Evolutionary conservation across 2,888 invertebrate species (phyloP).

Genomic region (Eugnorisma glareosa): DNA sequence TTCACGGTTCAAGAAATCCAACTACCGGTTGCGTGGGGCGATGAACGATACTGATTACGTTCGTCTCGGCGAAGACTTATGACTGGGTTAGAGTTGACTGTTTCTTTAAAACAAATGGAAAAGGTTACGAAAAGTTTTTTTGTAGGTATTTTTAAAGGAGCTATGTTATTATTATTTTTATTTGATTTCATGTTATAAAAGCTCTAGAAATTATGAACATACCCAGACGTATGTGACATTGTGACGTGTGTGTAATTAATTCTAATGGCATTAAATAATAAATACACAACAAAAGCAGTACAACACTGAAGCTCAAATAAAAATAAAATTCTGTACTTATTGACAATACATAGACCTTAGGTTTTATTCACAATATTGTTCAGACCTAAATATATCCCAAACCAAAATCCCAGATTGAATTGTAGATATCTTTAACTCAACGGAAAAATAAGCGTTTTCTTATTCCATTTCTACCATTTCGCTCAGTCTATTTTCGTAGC

Average conservation of each 20-base stretch:
- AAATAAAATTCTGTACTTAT: background rate
- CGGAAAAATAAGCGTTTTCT: conserved; percentile 37
- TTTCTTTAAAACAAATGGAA: conserved; percentile 8
- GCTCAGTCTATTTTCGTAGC: conserved; percentile 81
- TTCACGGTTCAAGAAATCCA: conserved; percentile 90
- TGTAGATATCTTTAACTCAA: conserved; percentile 28
- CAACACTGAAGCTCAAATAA: background rate
- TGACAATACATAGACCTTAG: background rate
- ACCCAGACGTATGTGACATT: background rate
- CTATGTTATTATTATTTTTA: background rate
- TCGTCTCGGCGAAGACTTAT: conserved; percentile 76
- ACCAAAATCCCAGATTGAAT: conserved; percentile 33
- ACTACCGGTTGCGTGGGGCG: conserved; percentile 90
- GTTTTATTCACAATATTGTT: background rate
- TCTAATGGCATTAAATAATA: background rate
- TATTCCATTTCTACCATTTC: conserved; percentile 66
- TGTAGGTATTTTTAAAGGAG: background rate
- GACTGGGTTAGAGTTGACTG: conserved; percentile 62
- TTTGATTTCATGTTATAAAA: background rate
- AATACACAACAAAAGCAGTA: background rate
- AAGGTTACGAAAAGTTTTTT: background rate
- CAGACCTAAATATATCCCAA: conserved; percentile 3
- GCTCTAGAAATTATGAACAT: background rate
- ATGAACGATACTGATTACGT: conserved; percentile 90
- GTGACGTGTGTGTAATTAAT: background rate